Evolutionary conservation across 2,888 invertebrate genomes (phyloP).

Genomic region (Dromius quadrimaculatus): DNA sequence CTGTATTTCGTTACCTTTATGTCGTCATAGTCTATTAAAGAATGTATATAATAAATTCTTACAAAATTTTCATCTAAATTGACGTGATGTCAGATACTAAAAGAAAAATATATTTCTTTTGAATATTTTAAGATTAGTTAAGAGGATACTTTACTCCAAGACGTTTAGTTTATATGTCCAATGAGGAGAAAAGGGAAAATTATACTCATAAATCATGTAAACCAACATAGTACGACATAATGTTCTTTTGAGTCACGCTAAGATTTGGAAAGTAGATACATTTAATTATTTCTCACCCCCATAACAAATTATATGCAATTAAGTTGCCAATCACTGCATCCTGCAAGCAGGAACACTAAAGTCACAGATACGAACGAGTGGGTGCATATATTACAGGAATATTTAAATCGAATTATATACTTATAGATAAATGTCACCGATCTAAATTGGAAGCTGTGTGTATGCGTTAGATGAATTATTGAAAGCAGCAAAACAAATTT

Average conservation of each 20-base stretch:
- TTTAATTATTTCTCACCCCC: constrained; percentile 9
- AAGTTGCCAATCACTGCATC: constrained; percentile 29
- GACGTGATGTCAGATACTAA: too few species aligned
- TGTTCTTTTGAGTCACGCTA: constrained; percentile 17
- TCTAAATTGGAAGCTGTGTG: constrained; percentile 14
- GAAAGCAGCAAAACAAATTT: constrained; percentile 1
- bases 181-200: too few species aligned
- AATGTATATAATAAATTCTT: too few species aligned
- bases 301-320: constrained; percentile 18
- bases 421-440: constrained; percentile 15
- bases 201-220: not conserved
- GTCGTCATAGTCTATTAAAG: too few species aligned
- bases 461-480: constrained; percentile 6
- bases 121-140: too few species aligned
- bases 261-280: constrained; percentile 14
- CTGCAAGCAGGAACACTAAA: not conserved
- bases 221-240: constrained; percentile 3
- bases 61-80: too few species aligned
- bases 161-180: too few species aligned
- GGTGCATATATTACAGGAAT: constrained; percentile 30
- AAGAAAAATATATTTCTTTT: too few species aligned
- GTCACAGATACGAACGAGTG: constrained; percentile 18
- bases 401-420: constrained; percentile 23
- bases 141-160: too few species aligned
- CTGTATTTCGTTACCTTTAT: too few species aligned